phyloP scores from a whole-genome alignment of 92 coral and sea anemone genomes.

The Siderastrea radians region DNA sequence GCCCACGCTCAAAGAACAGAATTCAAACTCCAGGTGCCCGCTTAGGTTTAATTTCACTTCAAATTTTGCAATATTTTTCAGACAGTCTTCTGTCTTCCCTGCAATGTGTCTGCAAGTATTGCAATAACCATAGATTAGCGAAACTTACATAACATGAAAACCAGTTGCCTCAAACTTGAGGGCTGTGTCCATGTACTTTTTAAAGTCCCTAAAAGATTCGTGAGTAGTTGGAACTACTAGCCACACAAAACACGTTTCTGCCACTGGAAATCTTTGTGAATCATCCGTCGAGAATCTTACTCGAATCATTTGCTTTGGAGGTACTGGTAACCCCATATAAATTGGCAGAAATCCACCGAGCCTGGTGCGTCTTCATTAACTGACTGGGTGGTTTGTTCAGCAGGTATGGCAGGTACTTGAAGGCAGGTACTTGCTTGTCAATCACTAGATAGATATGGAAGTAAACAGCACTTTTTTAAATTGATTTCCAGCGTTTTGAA shows the following conservation, averaged over 20 bases:
- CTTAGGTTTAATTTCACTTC: no score
- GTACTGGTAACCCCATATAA: constrained; percentile 4
- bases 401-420: neutral
- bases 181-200: constrained; percentile 44
- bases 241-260: constrained; percentile 40
- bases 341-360: constrained; percentile 8
- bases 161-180: constrained; percentile 14
- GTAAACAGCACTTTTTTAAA: neutral
- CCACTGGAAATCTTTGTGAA: constrained; percentile 9
- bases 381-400: neutral
- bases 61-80: no score
- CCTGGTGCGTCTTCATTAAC: neutral
- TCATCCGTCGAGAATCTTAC: constrained; percentile 6
- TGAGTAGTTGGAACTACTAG: constrained; percentile 36
- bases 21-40: no score
- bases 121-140: neutral
- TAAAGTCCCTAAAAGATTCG: constrained; percentile 14
- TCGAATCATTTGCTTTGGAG: constrained; percentile 8
- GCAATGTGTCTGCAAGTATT: neutral
- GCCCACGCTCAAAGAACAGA: no score
- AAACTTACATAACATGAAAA: constrained; percentile 13
- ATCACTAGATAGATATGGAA: constrained; percentile 4
- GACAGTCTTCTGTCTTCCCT: no score
- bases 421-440: constrained; percentile 20
- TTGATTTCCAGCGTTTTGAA: neutral